Conservation (phyloP, 92 coral and sea anemone genomes). For the Phenganax marumi region DNA sequence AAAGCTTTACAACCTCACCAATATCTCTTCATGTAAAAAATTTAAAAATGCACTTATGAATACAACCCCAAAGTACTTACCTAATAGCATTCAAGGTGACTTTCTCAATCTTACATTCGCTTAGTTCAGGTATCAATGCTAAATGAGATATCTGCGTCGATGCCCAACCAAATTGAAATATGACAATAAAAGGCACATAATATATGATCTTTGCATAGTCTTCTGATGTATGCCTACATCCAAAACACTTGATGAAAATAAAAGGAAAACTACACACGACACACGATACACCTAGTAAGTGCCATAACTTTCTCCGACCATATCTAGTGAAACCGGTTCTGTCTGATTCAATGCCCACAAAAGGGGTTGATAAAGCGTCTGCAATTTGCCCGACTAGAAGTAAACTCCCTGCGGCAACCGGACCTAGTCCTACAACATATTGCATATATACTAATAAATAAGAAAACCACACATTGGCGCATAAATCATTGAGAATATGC, state of each 20-base stretch:
- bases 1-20: too few species aligned
- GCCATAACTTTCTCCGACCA: constrained; percentile 94
- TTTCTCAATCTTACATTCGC: constrained; percentile 72
- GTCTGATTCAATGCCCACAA: constrained; percentile 93
- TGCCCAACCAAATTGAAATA: constrained; percentile 99
- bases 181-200: constrained; percentile 76
- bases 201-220: constrained; percentile 77
- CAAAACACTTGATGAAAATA: constrained; percentile 76
- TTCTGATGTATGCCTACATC: constrained; percentile 64
- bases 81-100: constrained; percentile 80
- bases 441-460: constrained; percentile 85
- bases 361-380: constrained; percentile 83
- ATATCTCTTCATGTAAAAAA: too few species aligned
- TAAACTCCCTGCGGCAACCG: constrained; percentile 68
- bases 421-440: constrained; percentile 75
- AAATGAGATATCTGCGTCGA: constrained; percentile 92
- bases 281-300: constrained; percentile 77
- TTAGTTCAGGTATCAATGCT: constrained; percentile 84
- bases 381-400: constrained; percentile 90
- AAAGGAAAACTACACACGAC: constrained; percentile 80
- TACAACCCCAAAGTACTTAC: constrained; percentile 41
- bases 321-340: constrained; percentile 63
- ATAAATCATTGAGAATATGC: constrained; percentile 84
- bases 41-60: too few species aligned
- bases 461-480: constrained; percentile 97